Base-by-base conservation (phyloP, 2,797 vertebrate genomes). In the Rhynchonycteris naso region DNA sequence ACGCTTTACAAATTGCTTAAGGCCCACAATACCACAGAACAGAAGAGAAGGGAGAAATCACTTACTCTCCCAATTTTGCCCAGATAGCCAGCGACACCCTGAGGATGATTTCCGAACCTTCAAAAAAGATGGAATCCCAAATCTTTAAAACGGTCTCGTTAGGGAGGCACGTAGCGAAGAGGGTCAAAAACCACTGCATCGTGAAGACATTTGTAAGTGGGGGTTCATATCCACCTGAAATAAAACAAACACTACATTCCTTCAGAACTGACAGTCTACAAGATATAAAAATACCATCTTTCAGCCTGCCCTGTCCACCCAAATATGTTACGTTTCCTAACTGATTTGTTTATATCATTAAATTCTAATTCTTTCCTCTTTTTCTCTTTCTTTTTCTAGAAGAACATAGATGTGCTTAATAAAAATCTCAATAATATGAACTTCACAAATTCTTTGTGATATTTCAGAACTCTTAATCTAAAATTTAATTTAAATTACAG, bases 161-260 rank as follows among this genome's bases (percentile, higher is more conserved):
- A 19, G 99, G 99, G 95, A 99, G 98, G 96, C 99, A 99, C 21
- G 99, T 99, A 90, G 99, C 99, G 83, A 99, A 99, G 97, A 99
- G 99, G 54, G 99, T 99, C 90, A 99, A 98, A 98, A 99, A 99
- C 99, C 99, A 99, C 97, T 99, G 99, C 99, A 99, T 99, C 4
- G 99, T 99, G 99, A 99, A 99, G 75, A 99, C 99, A 82, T 99
- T 99, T 93, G 99, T 99, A 71, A 99, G 98, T 0, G 99, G 99
- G 35, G 99, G 99, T 97, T 99, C 99, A 0, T 99, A 99, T 96
- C 99, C 99, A 87, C 99, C 99, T 99, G 98, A 47, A 98, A 96
- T 19, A 1, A 82, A 86, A 93, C 74, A 96, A 56, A 24, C 14
- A 52, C 2, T 3, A 0, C 30, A 15, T 86, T 71, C 80, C 71